Conservation (phyloP, 2,113 vertebrate species). For the Pituophis catenifer region DNA sequence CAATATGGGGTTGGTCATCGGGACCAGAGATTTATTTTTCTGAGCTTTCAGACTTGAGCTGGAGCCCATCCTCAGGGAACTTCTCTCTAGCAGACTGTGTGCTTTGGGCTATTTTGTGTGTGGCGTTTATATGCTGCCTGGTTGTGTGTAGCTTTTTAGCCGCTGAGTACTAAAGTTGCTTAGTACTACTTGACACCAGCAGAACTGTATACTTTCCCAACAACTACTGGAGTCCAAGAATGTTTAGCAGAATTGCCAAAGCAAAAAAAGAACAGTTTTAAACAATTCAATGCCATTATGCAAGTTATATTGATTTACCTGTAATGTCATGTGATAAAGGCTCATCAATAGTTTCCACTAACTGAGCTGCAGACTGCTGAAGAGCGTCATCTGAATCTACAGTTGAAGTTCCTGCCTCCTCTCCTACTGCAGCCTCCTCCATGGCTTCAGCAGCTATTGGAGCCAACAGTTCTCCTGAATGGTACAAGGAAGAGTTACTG, state of each 20-base stretch:
- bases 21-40: too few species aligned
- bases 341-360: conserved; percentile 93
- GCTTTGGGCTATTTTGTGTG: too few species aligned
- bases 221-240: background rate
- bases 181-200: background rate
- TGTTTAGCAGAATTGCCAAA: background rate
- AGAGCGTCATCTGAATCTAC: conserved; percentile 88
- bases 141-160: too few species aligned
- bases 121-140: too few species aligned
- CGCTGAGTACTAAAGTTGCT: background rate
- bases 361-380: conserved; percentile 81
- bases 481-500: conserved; percentile 25
- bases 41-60: too few species aligned
- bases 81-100: too few species aligned
- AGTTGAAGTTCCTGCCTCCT: conserved; percentile 84
- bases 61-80: too few species aligned
- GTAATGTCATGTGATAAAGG: conserved; percentile 91
- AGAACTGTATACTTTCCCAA: background rate
- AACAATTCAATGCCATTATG: background rate
- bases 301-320: conserved; percentile 73
- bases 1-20: too few species aligned
- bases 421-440: conserved; percentile 84
- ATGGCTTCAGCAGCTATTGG: conserved; percentile 84
- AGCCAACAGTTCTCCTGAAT: conserved; percentile 86
- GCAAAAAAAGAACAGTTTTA: background rate